Evolutionary conservation across 2,797 vertebrate genomes (phyloP), one percentile per base, ranked within the genome.

Genomic region (Echiichthys vipera): DNA sequence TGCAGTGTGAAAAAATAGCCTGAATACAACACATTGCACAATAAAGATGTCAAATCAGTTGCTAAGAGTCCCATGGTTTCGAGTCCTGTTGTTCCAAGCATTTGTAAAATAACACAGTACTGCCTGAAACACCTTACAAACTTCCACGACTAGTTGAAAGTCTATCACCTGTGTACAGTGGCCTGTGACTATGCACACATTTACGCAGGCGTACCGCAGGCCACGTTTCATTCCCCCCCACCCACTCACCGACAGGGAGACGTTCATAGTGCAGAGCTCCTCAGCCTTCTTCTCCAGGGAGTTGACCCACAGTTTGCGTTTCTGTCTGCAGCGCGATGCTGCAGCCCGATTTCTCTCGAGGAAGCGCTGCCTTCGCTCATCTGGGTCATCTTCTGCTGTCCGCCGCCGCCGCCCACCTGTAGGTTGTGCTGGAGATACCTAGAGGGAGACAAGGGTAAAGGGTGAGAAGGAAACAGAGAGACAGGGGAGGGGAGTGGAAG

Each of bases 351-450:
- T 99, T 77, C 98, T 94, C 90, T 99, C 98, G 54, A 99, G 92
- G 86, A 99, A 99, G 6, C 97, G 96, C 90, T 98, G 97, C 73
- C 98, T 93, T 12, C 98, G 93, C 63, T 99, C 98, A 29, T 99
- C 98, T 0, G 98, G 98, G 81, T 99, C 98, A 71, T 99, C 98
- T 14, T 98, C 98, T 3, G 92, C 71, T 0, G 96, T 95, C 46
- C 98, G 95, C 32, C 96, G 91, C 68, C 98, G 93, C 6, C 98
- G 94, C 39, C 98, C 97, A 10, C 97, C 98, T 0, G 96, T 97
- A 81, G 97, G 98, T 88, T 99, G 98, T 24, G 98, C 97, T 15
- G 97, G 97, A 85, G 98, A 99, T 71, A 99, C 96, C 98, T 99
- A 84, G 27, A 53, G 57, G 47, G 34, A 63, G 46, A 37, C 32